phyloP scores from a whole-genome alignment of 1,140 invertebrate genomes.

The Pogonognathellus flavescens region DNA sequence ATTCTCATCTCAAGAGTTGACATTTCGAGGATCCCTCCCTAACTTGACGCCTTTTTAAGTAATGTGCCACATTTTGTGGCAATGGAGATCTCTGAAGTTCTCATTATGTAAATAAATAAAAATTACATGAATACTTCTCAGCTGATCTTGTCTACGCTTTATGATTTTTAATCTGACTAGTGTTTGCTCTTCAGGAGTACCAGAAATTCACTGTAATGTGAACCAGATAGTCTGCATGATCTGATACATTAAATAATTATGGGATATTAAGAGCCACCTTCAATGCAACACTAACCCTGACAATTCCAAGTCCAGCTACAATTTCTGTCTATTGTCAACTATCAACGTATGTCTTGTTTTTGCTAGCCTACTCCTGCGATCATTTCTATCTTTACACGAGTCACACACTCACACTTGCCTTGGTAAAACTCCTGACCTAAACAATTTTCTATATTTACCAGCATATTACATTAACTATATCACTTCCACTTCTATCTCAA shows the following conservation, averaged over 20 bases:
- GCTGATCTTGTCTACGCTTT: neutral
- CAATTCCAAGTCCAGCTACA: neutral
- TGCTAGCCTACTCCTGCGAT: neutral
- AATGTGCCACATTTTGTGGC: conserved; percentile 48
- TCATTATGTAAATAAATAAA: conserved; percentile 39
- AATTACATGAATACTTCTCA: conserved; percentile 16
- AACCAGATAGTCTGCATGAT: conserved; percentile 15
- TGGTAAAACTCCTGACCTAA: conserved; percentile 1
- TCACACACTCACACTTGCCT: neutral
- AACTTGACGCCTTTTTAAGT: conserved; percentile 47
- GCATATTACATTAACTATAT: neutral
- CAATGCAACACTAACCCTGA: conserved; percentile 37
- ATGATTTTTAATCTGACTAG: too few species aligned
- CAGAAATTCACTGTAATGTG: neutral
- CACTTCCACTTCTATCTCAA: conserved; percentile 9
- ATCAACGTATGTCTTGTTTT: neutral
- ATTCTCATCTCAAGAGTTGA: conserved; percentile 50
- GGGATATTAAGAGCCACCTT: conserved; percentile 46
- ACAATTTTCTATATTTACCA: conserved; percentile 20
- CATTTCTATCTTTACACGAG: conserved; percentile 18
- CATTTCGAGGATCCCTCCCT: conserved; percentile 58
- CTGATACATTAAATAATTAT: conserved; percentile 14
- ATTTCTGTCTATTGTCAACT: neutral
- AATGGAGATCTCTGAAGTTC: conserved; percentile 11
- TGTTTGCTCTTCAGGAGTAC: too few species aligned